A percentile compares a stretch with the other conserved stretches of the same genome.
phyloP scores from a whole-genome alignment of 2,113 vertebrate genomes.

The Rynchops niger region DNA sequence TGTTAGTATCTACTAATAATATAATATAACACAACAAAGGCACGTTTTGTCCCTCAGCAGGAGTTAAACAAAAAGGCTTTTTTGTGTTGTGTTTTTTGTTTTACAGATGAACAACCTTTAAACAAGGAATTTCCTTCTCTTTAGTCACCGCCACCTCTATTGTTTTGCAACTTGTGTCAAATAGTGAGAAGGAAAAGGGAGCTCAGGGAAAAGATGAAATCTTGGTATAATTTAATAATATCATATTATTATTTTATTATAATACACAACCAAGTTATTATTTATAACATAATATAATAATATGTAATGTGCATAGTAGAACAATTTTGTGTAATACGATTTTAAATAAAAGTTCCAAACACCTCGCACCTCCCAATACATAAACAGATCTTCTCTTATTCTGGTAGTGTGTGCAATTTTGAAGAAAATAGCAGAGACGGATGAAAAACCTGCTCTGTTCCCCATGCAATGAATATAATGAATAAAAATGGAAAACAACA shows the following conservation, averaged over 20 bases:
- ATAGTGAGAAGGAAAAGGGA: not conserved
- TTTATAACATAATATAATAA: not conserved
- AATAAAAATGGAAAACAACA: not conserved
- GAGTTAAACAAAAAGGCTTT: not conserved
- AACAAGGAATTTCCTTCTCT: not conserved
- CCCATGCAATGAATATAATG: not conserved
- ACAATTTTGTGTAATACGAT: not conserved
- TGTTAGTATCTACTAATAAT: not conserved
- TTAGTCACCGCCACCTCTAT: not conserved
- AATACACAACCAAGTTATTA: not conserved
- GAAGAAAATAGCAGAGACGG: not conserved
- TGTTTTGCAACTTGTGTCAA: not conserved
- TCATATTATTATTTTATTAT: not conserved
- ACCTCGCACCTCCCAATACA: not conserved
- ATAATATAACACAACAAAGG: not conserved
- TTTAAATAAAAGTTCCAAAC: not conserved
- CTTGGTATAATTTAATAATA: not conserved
- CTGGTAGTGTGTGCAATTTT: not conserved
- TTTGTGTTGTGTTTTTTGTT: not conserved
- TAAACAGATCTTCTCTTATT: not conserved
- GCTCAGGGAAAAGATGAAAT: not conserved
- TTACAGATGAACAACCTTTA: conserved; percentile 20
- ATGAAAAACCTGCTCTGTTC: not conserved
- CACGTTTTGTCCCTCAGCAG: conserved; percentile 16
- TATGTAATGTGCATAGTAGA: not conserved